These are phyloP conservation scores for Drosophila seguyi DNA, from an alignment of 1,140 invertebrate genomes.

Conservation along the genomic window DNA sequence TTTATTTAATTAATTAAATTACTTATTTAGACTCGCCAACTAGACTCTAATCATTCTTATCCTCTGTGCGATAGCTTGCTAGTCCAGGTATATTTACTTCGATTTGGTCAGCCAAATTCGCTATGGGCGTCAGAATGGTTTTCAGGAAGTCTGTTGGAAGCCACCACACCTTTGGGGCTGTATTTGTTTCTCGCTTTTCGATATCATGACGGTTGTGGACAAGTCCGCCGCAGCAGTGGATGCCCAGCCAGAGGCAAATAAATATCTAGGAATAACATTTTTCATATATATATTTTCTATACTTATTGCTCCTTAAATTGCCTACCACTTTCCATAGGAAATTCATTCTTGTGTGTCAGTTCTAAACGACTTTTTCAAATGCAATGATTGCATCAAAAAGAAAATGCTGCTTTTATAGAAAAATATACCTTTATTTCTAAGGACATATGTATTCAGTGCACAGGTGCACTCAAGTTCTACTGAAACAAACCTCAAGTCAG, in stretches of 20 bases:
- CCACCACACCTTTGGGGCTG: not conserved
- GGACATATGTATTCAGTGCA: not conserved
- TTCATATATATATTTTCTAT: not conserved
- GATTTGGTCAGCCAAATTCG: not conserved
- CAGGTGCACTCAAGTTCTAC: not conserved
- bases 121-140: conserved; percentile 9
- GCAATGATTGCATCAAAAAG: not conserved
- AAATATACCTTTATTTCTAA: not conserved
- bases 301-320: not conserved
- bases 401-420: conserved; percentile 16
- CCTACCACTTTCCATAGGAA: conserved; percentile 8
- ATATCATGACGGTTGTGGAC: conserved; percentile 3
- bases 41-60: not conserved
- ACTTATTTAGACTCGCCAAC: not conserved
- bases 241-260: not conserved
- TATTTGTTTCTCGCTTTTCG: not conserved
- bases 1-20: not conserved
- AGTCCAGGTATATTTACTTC: not conserved
- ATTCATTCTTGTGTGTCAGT: not conserved
- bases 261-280: not conserved
- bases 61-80: not conserved
- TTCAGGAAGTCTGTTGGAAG: not conserved
- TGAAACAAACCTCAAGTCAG: not conserved
- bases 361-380: not conserved
- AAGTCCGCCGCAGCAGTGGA: not conserved